Evolutionary conservation across 2,888 invertebrate species (phyloP), one percentile per base, ranked within the genome.

Genomic region (Ferrisia virgata): DNA sequence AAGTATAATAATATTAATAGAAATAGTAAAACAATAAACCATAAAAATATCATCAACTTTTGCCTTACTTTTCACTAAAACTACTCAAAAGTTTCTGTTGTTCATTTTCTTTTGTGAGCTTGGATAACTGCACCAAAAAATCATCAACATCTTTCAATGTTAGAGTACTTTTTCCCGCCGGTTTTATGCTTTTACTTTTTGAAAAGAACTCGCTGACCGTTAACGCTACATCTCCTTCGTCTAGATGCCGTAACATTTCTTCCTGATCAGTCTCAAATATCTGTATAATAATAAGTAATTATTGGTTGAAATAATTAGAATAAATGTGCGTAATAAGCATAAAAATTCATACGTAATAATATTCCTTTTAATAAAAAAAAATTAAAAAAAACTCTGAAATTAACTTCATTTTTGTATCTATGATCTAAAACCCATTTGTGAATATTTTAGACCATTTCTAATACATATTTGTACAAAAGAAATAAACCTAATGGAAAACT

Each of bases 191-290:
- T 31, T 87, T 88, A 79, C 94, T 94, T 85, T 91, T 90, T 85
- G 93, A 92, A 88, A 94, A 97, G 88, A 94, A 96, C 84, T 91
- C 89, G 86, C 92, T 90, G 40, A 98, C 92, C 0, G 97, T 97
- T 87, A 96, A 94, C 0, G 96, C 95, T 1, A 97, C 92, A 89
- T 98, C 97, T 0, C 97, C 96, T 88, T 95, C 92, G 87, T 97
- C 96, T 86, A 97, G 90, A 89, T 96, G 93, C 86, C 93, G 92
- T 9, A 95, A 89, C 96, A 98, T 97, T 76, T 93, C 93, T 86
- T 93, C 92, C 85, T 93, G 93, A 88, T 93, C 92, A 0, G 91
- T 91, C 2, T 90, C 89, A 86, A 97, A 94, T 85, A 97, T 92
- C 89, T 91, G 78, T 31, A 39, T 11, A 69, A 31, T 86, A 11